Base-by-base conservation (phyloP, 2,888 invertebrate species). In the Scaptomyza reducta region DNA sequence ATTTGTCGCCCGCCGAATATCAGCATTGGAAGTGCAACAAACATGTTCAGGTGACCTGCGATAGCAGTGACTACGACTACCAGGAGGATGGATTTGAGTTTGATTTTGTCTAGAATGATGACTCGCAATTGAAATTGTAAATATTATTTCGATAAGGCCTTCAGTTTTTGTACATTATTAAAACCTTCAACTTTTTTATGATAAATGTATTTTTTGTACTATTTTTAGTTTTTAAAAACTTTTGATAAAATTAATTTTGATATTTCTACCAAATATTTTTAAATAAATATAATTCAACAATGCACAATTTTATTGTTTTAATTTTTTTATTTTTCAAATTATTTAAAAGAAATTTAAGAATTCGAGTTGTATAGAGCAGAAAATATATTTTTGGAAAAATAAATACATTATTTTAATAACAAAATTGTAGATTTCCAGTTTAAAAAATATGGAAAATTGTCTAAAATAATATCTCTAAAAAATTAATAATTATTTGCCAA, bases 31-130 rank as follows among this genome's bases (percentile, higher is more conserved):
- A 42, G 0, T 6, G 11, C 46, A 54, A 73, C 40, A 60, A 62
- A 7, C 59, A 71, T 11, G 73, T 86, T 3, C 78, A 75, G 45
- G 70, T 77, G 13, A 75, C 81, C 50, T 75, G 81, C 51, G 84
- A 84, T n/a, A 46, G 35, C 61, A 53, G 27, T 61, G 84, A 73
- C 27, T 84, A 65, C 29, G 84, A 86, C 1, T 88, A 69, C 46
- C 88, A 87, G 50, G 88, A 88, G 14, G 87, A 88, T 14, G 88
- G 84, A 41, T 84, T 84, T 18, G 84, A 84, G 44, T 70, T 84
- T 27, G 87, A 84, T 40, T 84, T 84, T 47, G 71, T 70, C 49
- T 87, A 73, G 6, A 31, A 0, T n/a, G 10, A 31, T n/a, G 44
- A 16, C n/a, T 33, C 6, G 13, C 6, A 13, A 33, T 7, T 44